phyloP scores from a whole-genome alignment of 2,113 vertebrate species.

The Enhydra lutris region DNA sequence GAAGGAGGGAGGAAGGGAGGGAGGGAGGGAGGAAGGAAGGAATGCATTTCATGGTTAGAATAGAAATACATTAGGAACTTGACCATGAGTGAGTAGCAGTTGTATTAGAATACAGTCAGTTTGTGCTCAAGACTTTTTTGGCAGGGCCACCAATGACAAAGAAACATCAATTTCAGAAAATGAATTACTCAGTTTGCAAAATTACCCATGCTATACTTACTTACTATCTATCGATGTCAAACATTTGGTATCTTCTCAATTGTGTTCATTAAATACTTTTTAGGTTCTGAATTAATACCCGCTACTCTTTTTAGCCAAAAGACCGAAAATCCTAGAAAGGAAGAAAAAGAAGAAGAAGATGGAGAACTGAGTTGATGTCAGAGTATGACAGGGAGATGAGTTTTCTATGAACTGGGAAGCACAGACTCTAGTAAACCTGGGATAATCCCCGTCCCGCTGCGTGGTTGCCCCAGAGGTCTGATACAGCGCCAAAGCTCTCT shows the following conservation, averaged over 20 bases:
- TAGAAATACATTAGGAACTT: slow-evolving; percentile 59
- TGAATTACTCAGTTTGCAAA: slow-evolving; percentile 59
- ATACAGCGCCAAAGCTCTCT: slow-evolving; percentile 85
- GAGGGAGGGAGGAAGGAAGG: not conserved
- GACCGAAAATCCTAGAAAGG: not conserved
- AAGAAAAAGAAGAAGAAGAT: slow-evolving; percentile 21
- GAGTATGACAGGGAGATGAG: slow-evolving; percentile 79
- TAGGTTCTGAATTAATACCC: slow-evolving; percentile 47
- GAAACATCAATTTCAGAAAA: slow-evolving; percentile 42
- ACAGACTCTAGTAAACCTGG: slow-evolving; percentile 82
- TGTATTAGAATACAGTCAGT: slow-evolving; percentile 68
- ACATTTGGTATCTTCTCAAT: not conserved
- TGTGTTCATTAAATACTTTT: slow-evolving; percentile 23
- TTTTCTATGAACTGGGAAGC: slow-evolving; percentile 84
- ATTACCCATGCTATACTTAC: slow-evolving; percentile 63
- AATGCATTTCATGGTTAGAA: slow-evolving; percentile 23
- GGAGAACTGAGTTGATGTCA: slow-evolving; percentile 77
- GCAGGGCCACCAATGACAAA: slow-evolving; percentile 32
- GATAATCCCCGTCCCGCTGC: slow-evolving; percentile 85
- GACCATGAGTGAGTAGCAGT: slow-evolving; percentile 51
- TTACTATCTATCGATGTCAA: slow-evolving; percentile 42
- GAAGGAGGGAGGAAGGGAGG: not conserved
- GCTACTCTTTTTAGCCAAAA: slow-evolving; percentile 39
- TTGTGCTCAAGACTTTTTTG: slow-evolving; percentile 74
- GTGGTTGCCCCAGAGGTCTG: slow-evolving; percentile 87